These are phyloP conservation scores for Folsomia candida DNA, from an alignment of 2,888 invertebrate species.

Conservation along the genomic window DNA sequence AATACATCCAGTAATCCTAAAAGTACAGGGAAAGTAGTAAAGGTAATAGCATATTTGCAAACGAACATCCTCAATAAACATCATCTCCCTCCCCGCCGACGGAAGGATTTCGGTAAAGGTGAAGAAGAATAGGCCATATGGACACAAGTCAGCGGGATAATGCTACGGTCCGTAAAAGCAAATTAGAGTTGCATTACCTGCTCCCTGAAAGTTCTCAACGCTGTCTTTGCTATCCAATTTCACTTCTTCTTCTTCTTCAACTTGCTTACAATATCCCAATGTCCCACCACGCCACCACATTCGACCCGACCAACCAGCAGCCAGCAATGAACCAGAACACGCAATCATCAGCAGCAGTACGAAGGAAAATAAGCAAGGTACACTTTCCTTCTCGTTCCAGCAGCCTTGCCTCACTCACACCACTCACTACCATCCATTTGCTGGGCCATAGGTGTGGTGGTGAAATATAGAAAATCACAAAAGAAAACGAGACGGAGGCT, in stretches of 20 bases:
- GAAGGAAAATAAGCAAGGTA: not conserved
- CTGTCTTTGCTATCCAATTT: not conserved
- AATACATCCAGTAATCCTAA: constrained; percentile 5
- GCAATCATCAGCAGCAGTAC: constrained; percentile 9
- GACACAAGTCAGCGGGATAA: constrained; percentile 4
- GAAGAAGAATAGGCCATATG: constrained; percentile 15
- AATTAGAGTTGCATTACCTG: constrained; percentile 13
- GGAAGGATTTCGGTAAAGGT: constrained; percentile 12
- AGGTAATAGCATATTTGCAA: constrained; percentile 19
- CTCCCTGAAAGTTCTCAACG: not conserved
- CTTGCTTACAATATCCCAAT: not conserved
- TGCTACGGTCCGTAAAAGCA: constrained; percentile 19
- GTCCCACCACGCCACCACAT: not conserved
- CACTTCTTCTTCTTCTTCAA: constrained; percentile 1
- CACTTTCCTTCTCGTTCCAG: not conserved
- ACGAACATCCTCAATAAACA: constrained; percentile 22
- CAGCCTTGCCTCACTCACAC: constrained; percentile 5
- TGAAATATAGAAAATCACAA: constrained; percentile 18
- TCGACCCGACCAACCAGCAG: not conserved
- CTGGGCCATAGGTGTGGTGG: constrained; percentile 1
- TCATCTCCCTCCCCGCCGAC: not conserved
- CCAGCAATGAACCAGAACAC: not conserved
- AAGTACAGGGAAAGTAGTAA: constrained; percentile 1
- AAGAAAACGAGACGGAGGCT: constrained; percentile 16
- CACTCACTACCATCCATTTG: not conserved